Base-by-base conservation (phyloP, 1,140 invertebrate genomes). In the Drosophila sp. region DNA sequence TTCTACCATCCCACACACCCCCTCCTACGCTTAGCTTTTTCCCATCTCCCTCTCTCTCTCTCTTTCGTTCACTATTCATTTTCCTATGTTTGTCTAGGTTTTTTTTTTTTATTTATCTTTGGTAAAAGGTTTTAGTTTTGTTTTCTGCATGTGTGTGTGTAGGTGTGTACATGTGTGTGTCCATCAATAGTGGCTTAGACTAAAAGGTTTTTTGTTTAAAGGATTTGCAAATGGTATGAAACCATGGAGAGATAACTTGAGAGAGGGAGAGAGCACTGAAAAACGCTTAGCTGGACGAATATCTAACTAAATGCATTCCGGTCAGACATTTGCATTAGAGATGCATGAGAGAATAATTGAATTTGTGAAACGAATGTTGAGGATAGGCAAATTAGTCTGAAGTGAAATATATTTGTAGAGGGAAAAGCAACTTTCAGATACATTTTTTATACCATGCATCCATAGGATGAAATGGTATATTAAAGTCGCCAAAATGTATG, bases 51-150 rank as follows among this genome's bases (percentile, higher is more conserved):
- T 33, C 60, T 55, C 7, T 38, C 33, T 47, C 47, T 23, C 32
- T 1, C 8, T 11, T 58, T 25, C 23, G 8, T 33, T n/a, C 8
- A 11, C 29, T 32, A 8, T 29, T 50, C n/a, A 70, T 76, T 63
- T 76, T 76, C 58, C 30, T 76, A 87, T 50, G 25, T 50, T 50
- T 50, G 44, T 27, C 44, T 50, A 23, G 2, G 23, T 23, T 47
- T 50, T 25, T 44, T 7, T 50, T 44, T 87, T 87, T 83, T 86
- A 86, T 86, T 86, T 86, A 86, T 86, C 83, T 86, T 87, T 87
- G 83, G 83, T 87, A 86, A 86, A 86, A 86, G 83, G 83, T 87
- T 86, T 86, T 86, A 86, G 72, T 74, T 78, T 62, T 67, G 25
- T 5, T 61, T 72, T 55, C 44, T 27, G 23, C 44, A 50, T 78